Percentiles rank a stretch among this genome's conserved stretches.
Evolutionary conservation across 2,888 invertebrate species (phyloP).

Genomic region (Hecatera dysodea): DNA sequence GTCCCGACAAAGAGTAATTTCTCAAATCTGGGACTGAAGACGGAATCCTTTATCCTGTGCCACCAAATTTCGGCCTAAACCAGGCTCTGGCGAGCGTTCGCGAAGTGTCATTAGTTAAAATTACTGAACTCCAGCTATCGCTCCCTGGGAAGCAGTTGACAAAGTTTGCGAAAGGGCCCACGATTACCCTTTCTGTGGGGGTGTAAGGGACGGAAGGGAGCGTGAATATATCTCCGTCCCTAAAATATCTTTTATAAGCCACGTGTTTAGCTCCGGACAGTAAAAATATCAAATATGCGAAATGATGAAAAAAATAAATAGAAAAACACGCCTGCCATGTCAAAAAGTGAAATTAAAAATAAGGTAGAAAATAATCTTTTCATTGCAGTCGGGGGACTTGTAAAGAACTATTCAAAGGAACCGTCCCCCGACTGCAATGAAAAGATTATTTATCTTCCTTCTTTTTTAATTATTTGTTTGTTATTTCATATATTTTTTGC

Average conservation of each 20-base stretch:
- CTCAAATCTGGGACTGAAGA: constrained; percentile 68
- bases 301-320: too few species aligned
- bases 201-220: constrained; percentile 48
- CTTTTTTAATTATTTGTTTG: too few species aligned
- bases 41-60: constrained; percentile 68
- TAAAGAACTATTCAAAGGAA: too few species aligned
- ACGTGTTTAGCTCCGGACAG: too few species aligned
- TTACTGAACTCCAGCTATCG: constrained; percentile 86
- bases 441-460: too few species aligned
- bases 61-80: constrained; percentile 65
- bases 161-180: constrained; percentile 82
- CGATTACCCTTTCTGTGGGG: constrained; percentile 70
- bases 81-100: constrained; percentile 69
- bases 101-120: constrained; percentile 88
- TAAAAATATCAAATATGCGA: too few species aligned
- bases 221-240: constrained; percentile 21
- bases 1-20: constrained; percentile 67
- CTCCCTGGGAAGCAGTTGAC: constrained; percentile 87
- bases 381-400: too few species aligned
- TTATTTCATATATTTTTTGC: too few species aligned
- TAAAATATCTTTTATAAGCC: neutral
- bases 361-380: too few species aligned
- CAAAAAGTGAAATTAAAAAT: too few species aligned
- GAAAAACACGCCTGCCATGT: too few species aligned
- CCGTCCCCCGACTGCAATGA: too few species aligned